Percentiles rank a stretch among this genome's conserved stretches.
These are phyloP conservation scores for Eurytemora carolleeae DNA, from an alignment of 1,140 invertebrate species.

Conservation along the genomic window DNA sequence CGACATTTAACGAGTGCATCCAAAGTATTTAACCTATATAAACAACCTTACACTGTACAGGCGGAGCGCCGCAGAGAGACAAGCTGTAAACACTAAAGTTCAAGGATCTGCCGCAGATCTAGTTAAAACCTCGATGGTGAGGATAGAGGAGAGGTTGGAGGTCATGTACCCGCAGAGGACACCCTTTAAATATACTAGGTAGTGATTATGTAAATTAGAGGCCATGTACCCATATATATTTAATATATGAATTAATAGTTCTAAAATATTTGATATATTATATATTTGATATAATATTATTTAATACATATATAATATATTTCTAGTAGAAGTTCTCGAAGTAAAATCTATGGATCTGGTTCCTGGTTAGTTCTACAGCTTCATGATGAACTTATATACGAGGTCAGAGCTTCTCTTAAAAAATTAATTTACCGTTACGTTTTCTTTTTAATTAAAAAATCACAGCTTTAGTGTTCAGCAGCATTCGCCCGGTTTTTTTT, in stretches of 20 bases:
- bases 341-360: too few species aligned
- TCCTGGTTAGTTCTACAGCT: conserved; percentile 45
- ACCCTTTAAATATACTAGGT: not conserved
- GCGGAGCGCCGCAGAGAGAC: conserved; percentile 60
- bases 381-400: conserved; percentile 90
- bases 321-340: too few species aligned
- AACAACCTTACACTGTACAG: not conserved
- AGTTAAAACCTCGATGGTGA: conserved; percentile 68
- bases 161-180: conserved; percentile 1
- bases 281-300: too few species aligned
- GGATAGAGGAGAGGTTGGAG: conserved; percentile 39
- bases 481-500: too few species aligned
- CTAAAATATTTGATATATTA: too few species aligned
- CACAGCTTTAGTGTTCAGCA: too few species aligned
- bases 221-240: conserved; percentile 48
- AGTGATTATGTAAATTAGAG: conserved; percentile 22
- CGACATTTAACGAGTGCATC: too few species aligned
- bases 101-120: conserved; percentile 92
- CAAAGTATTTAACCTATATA: too few species aligned
- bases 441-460: too few species aligned
- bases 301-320: too few species aligned
- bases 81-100: conserved; percentile 81
- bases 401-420: conserved; percentile 36
- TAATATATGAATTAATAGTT: too few species aligned
- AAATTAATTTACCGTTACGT: too few species aligned